Base-by-base conservation (phyloP, 2,797 vertebrate genomes). In the Falco berigora region DNA sequence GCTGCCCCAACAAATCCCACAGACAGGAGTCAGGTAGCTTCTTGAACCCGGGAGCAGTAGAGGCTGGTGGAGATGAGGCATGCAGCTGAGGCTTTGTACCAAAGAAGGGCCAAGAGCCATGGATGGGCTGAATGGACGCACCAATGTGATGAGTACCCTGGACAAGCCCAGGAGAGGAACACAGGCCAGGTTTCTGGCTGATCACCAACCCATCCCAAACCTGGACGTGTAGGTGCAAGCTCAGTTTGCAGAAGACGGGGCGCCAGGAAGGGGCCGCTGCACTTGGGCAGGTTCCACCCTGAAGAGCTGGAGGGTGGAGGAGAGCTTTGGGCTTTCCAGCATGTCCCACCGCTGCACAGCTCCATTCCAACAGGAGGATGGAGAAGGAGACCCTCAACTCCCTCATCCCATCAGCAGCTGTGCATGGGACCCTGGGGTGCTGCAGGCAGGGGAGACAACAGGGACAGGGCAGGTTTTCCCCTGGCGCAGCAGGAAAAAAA, bases 31-130 rank as follows among this genome's bases (percentile, higher is more conserved):
- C 24, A 40, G 1, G 7, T 36, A 67, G 13, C 80, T 81, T 67
- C 88, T 32, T 24, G 49, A 50, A 44, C 8, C 30, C 76, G 42
- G 0, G 1, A 90, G 61, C 46, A 72, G 73, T 8, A 12, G 34
- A 68, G 58, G 46, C 14, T 19, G 49, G 40, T 64, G 46, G 69
- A 81, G 62, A 38, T 3, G 38, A 42, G 62, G n/a, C 58, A 63
- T 5, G 5, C 0, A 0, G 53, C 25, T 13, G 23, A 52, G 56
- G 17, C 52, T 42, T 59, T 0, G 0, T 1, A 6, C 24, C 2
- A 2, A 67, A 83, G 30, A 74, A 38, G 23, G 30, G 32, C 46
- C 52, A 56, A 75, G 58, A 19, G 46, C 46, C 66, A 53, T 0
- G 0, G 42, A 73, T 4, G 16, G 19, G 62, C 53, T 75, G 68